Evolutionary conservation across 2,888 invertebrate species (phyloP).

Genomic region (Onchidella celtica): DNA sequence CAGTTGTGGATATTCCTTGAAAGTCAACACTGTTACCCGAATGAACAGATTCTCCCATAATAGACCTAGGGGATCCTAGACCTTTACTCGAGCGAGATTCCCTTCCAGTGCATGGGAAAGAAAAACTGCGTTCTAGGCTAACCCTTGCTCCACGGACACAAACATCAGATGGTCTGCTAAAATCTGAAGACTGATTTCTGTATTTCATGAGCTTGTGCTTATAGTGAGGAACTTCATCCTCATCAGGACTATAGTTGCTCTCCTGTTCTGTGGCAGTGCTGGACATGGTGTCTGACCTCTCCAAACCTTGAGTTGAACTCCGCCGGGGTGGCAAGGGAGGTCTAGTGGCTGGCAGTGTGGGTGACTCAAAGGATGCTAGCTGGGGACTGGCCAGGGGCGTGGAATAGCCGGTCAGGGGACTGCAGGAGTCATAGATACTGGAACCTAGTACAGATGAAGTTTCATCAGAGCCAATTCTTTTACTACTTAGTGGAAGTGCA

Average conservation of each 20-base stretch:
- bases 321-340: not conserved
- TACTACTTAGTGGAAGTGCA: not conserved
- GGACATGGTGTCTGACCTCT: not conserved
- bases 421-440: not conserved
- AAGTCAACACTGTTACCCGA: not conserved
- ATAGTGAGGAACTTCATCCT: slow-evolving; percentile 24
- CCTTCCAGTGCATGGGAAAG: slow-evolving; percentile 33
- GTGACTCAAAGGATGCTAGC: not conserved
- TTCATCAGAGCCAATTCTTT: not conserved
- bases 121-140: slow-evolving; percentile 43
- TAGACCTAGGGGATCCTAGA: not conserved
- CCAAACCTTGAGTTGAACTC: not conserved
- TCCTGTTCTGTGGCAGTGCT: not conserved
- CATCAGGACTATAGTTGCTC: not conserved
- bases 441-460: not conserved
- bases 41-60: not conserved
- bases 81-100: slow-evolving; percentile 25
- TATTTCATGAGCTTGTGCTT: slow-evolving; percentile 47
- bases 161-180: not conserved
- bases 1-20: not conserved
- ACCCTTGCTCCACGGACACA: not conserved
- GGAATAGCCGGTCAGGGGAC: not conserved
- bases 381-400: not conserved
- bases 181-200: slow-evolving; percentile 21
- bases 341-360: not conserved